phyloP scores from a whole-genome alignment of 1,140 invertebrate species.

The Meloidogyne chitwoodi region DNA sequence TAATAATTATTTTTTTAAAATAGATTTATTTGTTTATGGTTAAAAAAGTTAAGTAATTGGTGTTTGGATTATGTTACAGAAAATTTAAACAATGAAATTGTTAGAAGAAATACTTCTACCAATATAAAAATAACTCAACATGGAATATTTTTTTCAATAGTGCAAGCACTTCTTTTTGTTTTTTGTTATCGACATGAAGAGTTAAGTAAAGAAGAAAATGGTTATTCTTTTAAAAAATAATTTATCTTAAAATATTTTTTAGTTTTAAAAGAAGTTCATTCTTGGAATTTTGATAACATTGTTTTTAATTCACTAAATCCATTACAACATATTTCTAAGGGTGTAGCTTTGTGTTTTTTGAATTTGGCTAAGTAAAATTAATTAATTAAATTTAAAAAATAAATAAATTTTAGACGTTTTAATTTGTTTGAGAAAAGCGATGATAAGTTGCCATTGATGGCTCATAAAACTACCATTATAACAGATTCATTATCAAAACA shows the following conservation, averaged over 20 bases:
- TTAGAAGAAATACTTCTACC: not conserved
- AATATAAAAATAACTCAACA: slow-evolving; percentile 29
- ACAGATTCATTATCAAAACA: not conserved
- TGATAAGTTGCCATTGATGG: slow-evolving; percentile 7
- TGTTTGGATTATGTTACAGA: slow-evolving; percentile 30
- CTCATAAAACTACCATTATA: not conserved
- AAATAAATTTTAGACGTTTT: not conserved
- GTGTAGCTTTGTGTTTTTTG: slow-evolving; percentile 40
- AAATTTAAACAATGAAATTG: not conserved
- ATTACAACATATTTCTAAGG: slow-evolving; percentile 33
- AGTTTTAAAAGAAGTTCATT: slow-evolving; percentile 32
- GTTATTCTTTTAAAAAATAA: not conserved
- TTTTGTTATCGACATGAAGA: slow-evolving; percentile 45
- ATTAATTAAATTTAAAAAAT: slow-evolving; percentile 6
- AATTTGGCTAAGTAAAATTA: slow-evolving; percentile 32
- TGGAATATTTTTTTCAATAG: slow-evolving; percentile 43
- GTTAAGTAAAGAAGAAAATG: slow-evolving; percentile 21
- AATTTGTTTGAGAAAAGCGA: slow-evolving; percentile 20
- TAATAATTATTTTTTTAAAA: slow-evolving; percentile 15
- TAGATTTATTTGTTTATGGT: slow-evolving; percentile 30
- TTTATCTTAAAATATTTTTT: slow-evolving; percentile 22
- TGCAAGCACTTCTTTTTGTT: slow-evolving; percentile 41
- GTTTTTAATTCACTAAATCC: slow-evolving; percentile 46
- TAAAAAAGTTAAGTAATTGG: slow-evolving; percentile 34
- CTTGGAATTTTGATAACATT: slow-evolving; percentile 34